Evolutionary conservation across 2,113 vertebrate genomes (phyloP).

Genomic region (Cyprinodon brontotheroides): DNA sequence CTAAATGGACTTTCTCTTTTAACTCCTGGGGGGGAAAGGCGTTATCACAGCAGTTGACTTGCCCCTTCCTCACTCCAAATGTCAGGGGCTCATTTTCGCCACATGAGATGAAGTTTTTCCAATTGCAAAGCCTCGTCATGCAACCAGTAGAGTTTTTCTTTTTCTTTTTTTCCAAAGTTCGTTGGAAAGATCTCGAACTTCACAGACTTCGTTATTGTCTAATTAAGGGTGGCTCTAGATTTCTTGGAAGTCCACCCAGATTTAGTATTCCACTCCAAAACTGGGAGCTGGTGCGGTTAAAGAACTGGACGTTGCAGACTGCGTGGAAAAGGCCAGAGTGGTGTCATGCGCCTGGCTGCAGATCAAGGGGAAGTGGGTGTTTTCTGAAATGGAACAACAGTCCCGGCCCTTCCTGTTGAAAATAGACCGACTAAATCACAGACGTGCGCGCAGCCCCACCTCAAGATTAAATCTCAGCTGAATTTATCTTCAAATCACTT

Average conservation of each 20-base stretch:
- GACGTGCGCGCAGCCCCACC: constrained; percentile 10
- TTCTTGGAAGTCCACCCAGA: constrained; percentile 27
- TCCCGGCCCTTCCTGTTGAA: constrained; percentile 72
- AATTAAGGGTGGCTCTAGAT: not conserved
- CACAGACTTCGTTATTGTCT: constrained; percentile 23
- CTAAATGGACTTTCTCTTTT: constrained; percentile 55
- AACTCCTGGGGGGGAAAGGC: constrained; percentile 34
- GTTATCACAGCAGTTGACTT: constrained; percentile 50
- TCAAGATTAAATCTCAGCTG: constrained; percentile 8
- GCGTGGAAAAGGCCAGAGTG: constrained; percentile 61
- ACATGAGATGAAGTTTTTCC: constrained; percentile 56
- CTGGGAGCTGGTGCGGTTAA: constrained; percentile 8
- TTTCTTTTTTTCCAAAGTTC: constrained; percentile 23
- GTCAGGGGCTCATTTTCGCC: constrained; percentile 53
- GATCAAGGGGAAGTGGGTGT: constrained; percentile 72
- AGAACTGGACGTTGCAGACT: constrained; percentile 32
- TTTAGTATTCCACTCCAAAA: constrained; percentile 27
- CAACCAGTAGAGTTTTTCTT: constrained; percentile 2
- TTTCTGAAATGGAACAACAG: constrained; percentile 73
- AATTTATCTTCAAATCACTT: not conserved
- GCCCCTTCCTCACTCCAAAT: constrained; percentile 46
- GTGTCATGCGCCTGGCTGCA: constrained; percentile 56
- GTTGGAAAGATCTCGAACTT: constrained; percentile 40
- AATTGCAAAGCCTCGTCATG: no score
- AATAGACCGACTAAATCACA: constrained; percentile 48